Percentiles rank a stretch among this genome's conserved stretches.
Evolutionary conservation across 2,888 invertebrate genomes (phyloP).

Genomic region (Acleris literana): DNA sequence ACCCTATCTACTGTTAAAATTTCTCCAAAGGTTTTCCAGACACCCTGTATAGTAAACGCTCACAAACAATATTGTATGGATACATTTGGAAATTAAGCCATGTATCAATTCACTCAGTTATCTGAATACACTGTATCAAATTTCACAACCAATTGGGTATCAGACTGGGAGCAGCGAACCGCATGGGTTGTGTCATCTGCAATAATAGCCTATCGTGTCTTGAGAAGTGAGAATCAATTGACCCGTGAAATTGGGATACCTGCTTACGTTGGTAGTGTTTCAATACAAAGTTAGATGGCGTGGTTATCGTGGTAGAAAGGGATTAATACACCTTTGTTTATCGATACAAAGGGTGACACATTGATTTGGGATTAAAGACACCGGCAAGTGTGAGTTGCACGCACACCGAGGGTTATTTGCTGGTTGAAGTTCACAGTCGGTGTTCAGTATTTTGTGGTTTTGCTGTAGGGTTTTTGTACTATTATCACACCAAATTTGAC

Average conservation of each 20-base stretch:
- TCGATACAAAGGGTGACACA: no score
- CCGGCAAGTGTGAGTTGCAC: no score
- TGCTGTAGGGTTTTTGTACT: no score
- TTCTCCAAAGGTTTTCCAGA: no score
- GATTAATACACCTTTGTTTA: not conserved
- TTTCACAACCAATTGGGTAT: conserved; percentile 7
- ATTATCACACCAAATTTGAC: no score
- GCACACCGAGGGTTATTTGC: no score
- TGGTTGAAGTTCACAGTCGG: no score
- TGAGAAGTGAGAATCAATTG: conserved; percentile 39
- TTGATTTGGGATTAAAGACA: no score
- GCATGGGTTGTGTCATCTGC: conserved; percentile 12
- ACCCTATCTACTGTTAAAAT: no score
- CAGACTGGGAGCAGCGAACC: conserved; percentile 7
- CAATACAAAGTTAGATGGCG: conserved; percentile 4
- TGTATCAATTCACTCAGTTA: not conserved
- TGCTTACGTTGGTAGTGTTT: conserved; percentile 37
- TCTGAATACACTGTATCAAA: not conserved
- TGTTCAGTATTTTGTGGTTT: no score
- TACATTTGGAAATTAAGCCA: not conserved
- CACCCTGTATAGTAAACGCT: no score
- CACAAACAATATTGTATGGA: no score
- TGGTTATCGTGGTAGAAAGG: not conserved
- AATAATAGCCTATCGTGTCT: conserved; percentile 18
- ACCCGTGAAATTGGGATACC: conserved; percentile 51